Conservation (phyloP, 1,140 invertebrate genomes). For the roundworm (Caenorhabditis elegans) region DNA sequence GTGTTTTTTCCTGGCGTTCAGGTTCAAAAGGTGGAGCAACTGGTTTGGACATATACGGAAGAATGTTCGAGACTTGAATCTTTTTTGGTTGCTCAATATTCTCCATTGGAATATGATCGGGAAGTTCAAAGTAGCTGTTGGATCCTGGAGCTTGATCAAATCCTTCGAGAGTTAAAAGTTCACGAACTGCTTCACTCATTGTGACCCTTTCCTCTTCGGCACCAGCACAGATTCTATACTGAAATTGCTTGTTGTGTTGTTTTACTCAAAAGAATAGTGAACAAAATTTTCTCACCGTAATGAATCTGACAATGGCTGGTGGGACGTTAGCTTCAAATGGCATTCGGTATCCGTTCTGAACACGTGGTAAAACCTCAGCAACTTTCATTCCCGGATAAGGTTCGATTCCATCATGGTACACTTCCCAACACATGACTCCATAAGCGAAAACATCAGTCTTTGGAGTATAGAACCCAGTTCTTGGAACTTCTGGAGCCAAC, state of each 20-base stretch:
- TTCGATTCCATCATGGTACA: slow-evolving; percentile 47
- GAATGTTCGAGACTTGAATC: background rate
- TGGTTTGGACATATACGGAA: background rate
- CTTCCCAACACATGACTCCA: slow-evolving; percentile 54
- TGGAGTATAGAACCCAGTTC: background rate
- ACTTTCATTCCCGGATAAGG: slow-evolving; percentile 49
- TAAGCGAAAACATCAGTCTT: slow-evolving; percentile 44
- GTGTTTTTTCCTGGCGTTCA: too few relatives aligned
- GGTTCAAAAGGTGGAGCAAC: background rate
- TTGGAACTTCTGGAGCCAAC: slow-evolving; percentile 44
- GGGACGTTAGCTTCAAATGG: background rate
- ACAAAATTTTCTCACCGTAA: background rate
- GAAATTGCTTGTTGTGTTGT: background rate
- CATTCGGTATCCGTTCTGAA: slow-evolving; percentile 44
- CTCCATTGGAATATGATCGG: background rate
- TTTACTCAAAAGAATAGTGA: too few relatives aligned
- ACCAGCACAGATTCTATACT: slow-evolving; percentile 31
- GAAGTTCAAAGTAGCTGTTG: slow-evolving; percentile 4
- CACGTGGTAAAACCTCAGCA: slow-evolving; percentile 31
- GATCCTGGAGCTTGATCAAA: background rate
- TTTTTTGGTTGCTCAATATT: background rate
- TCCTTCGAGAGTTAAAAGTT: background rate
- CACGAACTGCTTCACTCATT: slow-evolving; percentile 32
- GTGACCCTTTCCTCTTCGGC: slow-evolving; percentile 38
- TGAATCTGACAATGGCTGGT: background rate